Conservation (phyloP, 2,888 invertebrate species). For the Synergus laeviventris region DNA sequence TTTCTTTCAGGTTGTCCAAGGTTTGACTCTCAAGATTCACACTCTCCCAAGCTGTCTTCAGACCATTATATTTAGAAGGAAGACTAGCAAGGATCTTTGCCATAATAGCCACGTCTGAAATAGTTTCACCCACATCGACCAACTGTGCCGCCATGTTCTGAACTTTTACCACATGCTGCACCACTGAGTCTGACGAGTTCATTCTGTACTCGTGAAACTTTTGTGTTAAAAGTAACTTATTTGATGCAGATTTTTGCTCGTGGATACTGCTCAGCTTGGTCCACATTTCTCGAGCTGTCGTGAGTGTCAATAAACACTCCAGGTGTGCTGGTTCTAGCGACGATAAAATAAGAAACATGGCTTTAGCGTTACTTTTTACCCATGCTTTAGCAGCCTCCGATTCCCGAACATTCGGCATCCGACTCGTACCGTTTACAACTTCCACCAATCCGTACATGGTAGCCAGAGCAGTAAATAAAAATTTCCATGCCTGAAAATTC, state of each 20-base stretch:
- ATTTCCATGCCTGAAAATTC: constrained; percentile 49
- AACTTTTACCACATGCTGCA: constrained; percentile 53
- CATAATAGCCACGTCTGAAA: constrained; percentile 51
- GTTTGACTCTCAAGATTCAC: constrained; percentile 55
- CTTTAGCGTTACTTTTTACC: constrained; percentile 55
- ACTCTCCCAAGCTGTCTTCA: constrained; percentile 49
- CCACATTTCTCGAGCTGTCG: constrained; percentile 58
- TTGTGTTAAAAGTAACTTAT: constrained; percentile 54
- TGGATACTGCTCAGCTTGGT: constrained; percentile 50
- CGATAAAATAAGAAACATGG: constrained; percentile 57
- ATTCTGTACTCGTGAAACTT: constrained; percentile 54
- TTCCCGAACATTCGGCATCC: neutral
- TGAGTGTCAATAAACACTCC: constrained; percentile 51
- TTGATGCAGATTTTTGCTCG: constrained; percentile 57
- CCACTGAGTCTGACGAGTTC: constrained; percentile 49
- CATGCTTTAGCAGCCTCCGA: constrained; percentile 44
- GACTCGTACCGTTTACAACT: constrained; percentile 21
- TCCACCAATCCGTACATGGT: constrained; percentile 27
- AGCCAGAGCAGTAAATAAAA: constrained; percentile 44
- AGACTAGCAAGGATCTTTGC: constrained; percentile 57
- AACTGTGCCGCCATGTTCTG: constrained; percentile 53
- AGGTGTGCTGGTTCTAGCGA: constrained; percentile 53
- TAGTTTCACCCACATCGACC: constrained; percentile 49
- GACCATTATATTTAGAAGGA: constrained; percentile 53
- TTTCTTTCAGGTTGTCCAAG: too few relatives aligned